These are phyloP conservation scores for Hanleya hanleyi DNA, from an alignment of 2,888 invertebrate species.

Conservation along the genomic window DNA sequence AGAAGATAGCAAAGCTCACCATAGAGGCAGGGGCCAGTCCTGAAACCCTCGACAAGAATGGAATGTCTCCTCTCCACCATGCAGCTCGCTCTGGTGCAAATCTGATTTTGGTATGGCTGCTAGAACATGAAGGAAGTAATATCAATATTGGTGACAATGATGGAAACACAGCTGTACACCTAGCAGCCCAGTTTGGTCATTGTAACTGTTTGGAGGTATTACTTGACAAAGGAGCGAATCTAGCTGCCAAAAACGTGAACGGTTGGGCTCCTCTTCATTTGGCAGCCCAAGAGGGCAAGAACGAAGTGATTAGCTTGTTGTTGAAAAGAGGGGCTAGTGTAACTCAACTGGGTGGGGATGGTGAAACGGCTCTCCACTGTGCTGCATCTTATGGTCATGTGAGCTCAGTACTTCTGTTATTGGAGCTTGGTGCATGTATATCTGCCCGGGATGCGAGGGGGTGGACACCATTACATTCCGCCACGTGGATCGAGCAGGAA, in stretches of 20 bases:
- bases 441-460: background rate
- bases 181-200: constrained; percentile 38
- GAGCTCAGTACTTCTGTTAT: constrained; percentile 85
- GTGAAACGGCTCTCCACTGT: constrained; percentile 93
- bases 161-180: constrained; percentile 45
- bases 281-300: background rate
- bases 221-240: constrained; percentile 35
- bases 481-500: constrained; percentile 1
- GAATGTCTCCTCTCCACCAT: background rate
- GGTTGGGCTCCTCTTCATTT: background rate
- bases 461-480: background rate
- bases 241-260: constrained; percentile 28
- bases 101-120: background rate
- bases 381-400: constrained; percentile 95
- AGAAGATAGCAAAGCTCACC: background rate
- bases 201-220: constrained; percentile 32
- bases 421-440: constrained; percentile 74
- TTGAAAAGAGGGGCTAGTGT: background rate
- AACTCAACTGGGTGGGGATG: constrained; percentile 74
- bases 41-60: background rate
- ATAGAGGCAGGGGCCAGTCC: background rate
- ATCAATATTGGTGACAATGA: constrained; percentile 21
- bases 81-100: background rate
- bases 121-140: background rate
- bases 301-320: background rate